Evolutionary conservation across 2,888 invertebrate species (phyloP), one percentile per base, ranked within the genome.

Genomic region (Laothoe populi): DNA sequence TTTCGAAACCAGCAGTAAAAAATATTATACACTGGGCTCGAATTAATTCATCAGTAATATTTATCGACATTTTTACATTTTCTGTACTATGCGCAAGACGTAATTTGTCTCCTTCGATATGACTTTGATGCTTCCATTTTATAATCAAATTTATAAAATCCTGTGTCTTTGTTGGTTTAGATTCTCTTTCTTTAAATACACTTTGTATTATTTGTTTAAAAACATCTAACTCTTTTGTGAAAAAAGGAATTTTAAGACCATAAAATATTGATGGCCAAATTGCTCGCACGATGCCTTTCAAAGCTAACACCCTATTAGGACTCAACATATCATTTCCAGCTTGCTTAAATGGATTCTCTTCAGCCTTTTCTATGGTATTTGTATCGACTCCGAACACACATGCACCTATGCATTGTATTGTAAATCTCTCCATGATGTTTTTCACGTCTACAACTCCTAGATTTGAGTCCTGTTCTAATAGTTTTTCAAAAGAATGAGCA

Each of bases 1-100:
- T 80, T 61, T 82, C 81, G 58, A 68, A 81, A 0, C 82, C 82
- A 31, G 77, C 81, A 4, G 69, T 70, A 40, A 80, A 82, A 26
- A 95, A 93, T 0, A 92, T 70, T 26, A 92, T 84, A 0, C 92
- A 86, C 60, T 94, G 94, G 0, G 93, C 90, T 0, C 86, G 82
- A 16, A 94, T 66, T 60, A 93, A 77, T 5, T 88, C 78, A 16
- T 88, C 67, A 1, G 82, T 79, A 4, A 92, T 66, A 4, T 75
- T 66, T 0, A 80, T 45, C 3, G 62, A 11, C 4, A 13, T 40
- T 53, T 61, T 44, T 40, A 19, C 23, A 19, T 4, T 42, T 24
- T 40, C 24, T 19, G 16, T 11, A 19, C 19, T 53, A 19, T 16
- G n/a, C 53, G 19, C n/a, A 21, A 26, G 49, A 31, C 16, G 72